These are phyloP conservation scores for Megastigmus dorsalis DNA, from an alignment of 2,888 invertebrate genomes.

Conservation along the genomic window DNA sequence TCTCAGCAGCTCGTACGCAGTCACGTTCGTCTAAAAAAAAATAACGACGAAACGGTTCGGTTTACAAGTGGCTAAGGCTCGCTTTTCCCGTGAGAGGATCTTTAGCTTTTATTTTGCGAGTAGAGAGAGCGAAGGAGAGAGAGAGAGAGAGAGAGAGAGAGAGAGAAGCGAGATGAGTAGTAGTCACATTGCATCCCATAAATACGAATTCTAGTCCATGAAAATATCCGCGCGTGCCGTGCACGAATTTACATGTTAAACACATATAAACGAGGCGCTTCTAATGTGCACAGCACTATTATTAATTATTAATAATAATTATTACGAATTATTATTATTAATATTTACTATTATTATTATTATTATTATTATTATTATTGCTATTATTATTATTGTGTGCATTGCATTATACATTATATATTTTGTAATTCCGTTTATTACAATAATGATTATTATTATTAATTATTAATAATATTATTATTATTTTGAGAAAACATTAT, in stretches of 20 bases:
- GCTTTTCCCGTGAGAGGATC: too few species aligned
- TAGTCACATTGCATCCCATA: conserved; percentile 68
- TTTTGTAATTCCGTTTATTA: conserved; percentile 40
- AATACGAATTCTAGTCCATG: conserved; percentile 74
- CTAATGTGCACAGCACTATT: conserved; percentile 31
- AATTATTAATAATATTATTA: conserved; percentile 36
- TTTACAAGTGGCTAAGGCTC: too few species aligned
- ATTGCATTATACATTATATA: conserved; percentile 36
- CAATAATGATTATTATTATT: conserved; percentile 38
- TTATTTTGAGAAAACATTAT: conserved; percentile 36
- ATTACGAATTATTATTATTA: conserved; percentile 43
- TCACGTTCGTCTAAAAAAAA: not conserved
- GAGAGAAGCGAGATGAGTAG: conserved; percentile 53
- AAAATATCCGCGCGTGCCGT: conserved; percentile 59
- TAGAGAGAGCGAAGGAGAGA: not conserved
- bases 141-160: conserved; percentile 2
- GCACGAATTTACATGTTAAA: too few species aligned
- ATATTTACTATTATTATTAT: conserved; percentile 23
- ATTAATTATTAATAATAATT: conserved; percentile 45
- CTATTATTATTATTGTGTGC: conserved; percentile 40
- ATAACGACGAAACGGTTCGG: too few species aligned
- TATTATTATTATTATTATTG: conserved; percentile 43
- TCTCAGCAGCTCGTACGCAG: not conserved
- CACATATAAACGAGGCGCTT: conserved; percentile 3
- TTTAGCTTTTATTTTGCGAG: too few species aligned